Conservation (phyloP, 2,797 vertebrate species). For the Rhadinocentrus ornatus region DNA sequence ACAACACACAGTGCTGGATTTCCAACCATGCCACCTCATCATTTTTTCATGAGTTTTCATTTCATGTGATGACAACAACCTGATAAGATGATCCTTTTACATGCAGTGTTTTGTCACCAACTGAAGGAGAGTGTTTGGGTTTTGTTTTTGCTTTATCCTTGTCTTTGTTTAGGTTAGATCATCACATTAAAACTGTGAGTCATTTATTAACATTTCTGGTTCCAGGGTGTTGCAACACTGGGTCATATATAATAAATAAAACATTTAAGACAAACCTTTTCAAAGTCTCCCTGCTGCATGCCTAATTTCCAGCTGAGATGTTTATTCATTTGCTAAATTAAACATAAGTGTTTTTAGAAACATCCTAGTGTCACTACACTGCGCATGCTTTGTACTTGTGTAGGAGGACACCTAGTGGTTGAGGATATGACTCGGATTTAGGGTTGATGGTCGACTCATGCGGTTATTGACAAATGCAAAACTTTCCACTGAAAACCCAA, state of each 20-base stretch:
- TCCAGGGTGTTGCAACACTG: conserved; percentile 41
- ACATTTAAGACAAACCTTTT: conserved; percentile 68
- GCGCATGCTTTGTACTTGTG: conserved; percentile 59
- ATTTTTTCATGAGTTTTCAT: conserved; percentile 67
- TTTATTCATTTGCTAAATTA: conserved; percentile 74
- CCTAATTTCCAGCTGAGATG: conserved; percentile 66
- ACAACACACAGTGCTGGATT: conserved; percentile 60
- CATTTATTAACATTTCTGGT: conserved; percentile 57
- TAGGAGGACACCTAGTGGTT: conserved; percentile 77
- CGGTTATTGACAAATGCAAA: neutral
- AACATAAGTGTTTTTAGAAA: conserved; percentile 60
- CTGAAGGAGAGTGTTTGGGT: neutral
- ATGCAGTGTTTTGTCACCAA: conserved; percentile 1
- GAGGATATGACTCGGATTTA: neutral
- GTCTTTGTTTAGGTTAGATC: conserved; percentile 45
- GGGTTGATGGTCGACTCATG: neutral
- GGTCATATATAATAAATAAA: conserved; percentile 72
- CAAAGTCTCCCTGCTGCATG: conserved; percentile 60
- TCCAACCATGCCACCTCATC: conserved; percentile 52
- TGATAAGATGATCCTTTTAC: conserved; percentile 20
- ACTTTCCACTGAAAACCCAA: neutral
- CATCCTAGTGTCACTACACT: conserved; percentile 22
- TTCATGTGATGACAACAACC: conserved; percentile 26
- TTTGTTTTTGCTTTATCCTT: neutral
- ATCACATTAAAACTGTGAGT: conserved; percentile 57